These are phyloP conservation scores for Halictus ligatus DNA, from an alignment of 2,888 invertebrate genomes.

Conservation along the genomic window DNA sequence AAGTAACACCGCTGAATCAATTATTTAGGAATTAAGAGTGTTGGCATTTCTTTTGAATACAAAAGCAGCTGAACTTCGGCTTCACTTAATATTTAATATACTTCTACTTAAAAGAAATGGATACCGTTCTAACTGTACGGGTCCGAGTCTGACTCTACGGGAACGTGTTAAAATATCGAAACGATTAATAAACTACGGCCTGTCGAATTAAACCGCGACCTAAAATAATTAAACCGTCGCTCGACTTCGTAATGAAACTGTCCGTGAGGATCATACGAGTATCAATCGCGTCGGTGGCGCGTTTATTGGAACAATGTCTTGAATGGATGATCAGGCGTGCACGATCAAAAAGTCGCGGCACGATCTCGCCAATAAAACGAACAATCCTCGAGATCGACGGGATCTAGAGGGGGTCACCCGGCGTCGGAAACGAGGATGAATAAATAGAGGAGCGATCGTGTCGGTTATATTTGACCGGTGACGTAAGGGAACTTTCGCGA, in stretches of 20 bases:
- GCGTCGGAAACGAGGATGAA: constrained; percentile 29
- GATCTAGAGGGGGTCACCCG: background rate
- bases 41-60: background rate
- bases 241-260: background rate
- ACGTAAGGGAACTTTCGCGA: constrained; percentile 51
- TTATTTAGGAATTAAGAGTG: background rate
- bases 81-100: background rate
- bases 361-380: background rate
- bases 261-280: background rate
- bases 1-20: background rate
- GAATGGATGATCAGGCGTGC: background rate
- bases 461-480: constrained; percentile 42
- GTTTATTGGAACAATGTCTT: background rate
- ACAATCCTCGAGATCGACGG: background rate
- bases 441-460: constrained; percentile 37
- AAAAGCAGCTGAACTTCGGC: background rate
- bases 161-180: background rate
- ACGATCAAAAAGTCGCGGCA: background rate
- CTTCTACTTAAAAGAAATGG: background rate
- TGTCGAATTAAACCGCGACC: background rate
- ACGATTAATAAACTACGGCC: background rate
- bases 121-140: no score
- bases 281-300: background rate
- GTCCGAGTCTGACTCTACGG: background rate
- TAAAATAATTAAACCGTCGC: background rate